Evolutionary conservation across 2,113 vertebrate species (phyloP), one percentile per base, ranked within the genome.

Genomic region (Xiphias gladius): DNA sequence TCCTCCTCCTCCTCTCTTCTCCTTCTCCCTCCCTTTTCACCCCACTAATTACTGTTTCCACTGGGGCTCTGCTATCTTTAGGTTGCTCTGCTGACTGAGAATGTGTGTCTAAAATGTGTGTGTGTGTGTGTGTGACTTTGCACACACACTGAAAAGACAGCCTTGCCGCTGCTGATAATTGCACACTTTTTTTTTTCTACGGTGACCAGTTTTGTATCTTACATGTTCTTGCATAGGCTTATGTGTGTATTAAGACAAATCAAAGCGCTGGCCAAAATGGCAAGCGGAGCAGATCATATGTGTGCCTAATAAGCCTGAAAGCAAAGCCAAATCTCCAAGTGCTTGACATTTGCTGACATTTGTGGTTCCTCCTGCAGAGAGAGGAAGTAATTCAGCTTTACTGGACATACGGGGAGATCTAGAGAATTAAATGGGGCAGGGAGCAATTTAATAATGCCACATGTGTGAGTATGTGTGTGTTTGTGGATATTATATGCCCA

Each of bases 331-430:
- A 86, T 73, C 84, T 87, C 80, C 30, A 26, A 88, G 87, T 71
- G 81, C 77, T 92, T 94, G 93, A 92, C 93, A 94, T 94, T 94
- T 94, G 79, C 89, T 94, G 93, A 93, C 93, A 93, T 93, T 93
- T 94, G 77, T 79, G 81, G 65, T 84, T 91, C 80, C 78, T 91
- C 77, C 90, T 81, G 89, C 68, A 75, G 88, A 92, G 88, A 92
- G 86, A 77, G 73, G 61, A 63, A 89, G 83, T 82, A 78, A 90
- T 86, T 91, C 84, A 83, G 79, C 84, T 89, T 91, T 86, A 86
- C 86, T 79, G 86, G 78, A 86, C 85, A 86, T 77, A 90, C 30
- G 10, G 64, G 72, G 79, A 85, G 76, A 91, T 80, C 73, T 52
- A 41, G 85, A 70, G 68, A 87, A 82, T 91, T 80, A 86, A 88